Conservation (phyloP, 2,797 vertebrate genomes). For the Poecilia velifera region DNA sequence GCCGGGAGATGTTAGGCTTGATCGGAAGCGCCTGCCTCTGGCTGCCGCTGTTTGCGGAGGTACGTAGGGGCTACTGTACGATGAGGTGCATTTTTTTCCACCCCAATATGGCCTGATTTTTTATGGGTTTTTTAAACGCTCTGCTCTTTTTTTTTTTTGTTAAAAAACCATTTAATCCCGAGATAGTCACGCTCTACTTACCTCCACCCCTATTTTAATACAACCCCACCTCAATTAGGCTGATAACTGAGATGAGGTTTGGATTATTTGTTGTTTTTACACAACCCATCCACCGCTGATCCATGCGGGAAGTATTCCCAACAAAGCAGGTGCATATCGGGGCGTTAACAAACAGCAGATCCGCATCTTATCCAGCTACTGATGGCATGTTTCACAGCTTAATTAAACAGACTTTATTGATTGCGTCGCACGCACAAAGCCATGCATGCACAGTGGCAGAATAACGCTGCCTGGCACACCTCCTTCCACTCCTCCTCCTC, state of each 20-base stretch:
- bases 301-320: slow-evolving; percentile 6
- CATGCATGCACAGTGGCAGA: slow-evolving; percentile 18
- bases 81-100: slow-evolving; percentile 21
- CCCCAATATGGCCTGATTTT: slow-evolving; percentile 43
- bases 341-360: slow-evolving; percentile 14
- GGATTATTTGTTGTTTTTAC: not conserved
- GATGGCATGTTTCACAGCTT: slow-evolving; percentile 21
- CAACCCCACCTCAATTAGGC: not conserved
- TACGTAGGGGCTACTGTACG: slow-evolving; percentile 44
- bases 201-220: slow-evolving; percentile 21
- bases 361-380: slow-evolving; percentile 43
- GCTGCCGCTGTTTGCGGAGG: slow-evolving; percentile 77
- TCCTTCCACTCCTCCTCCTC: not conserved
- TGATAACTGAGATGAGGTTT: not conserved
- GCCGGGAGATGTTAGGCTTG: slow-evolving; percentile 77
- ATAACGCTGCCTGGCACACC: slow-evolving; percentile 1
- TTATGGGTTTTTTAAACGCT: not conserved
- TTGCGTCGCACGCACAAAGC: slow-evolving; percentile 5
- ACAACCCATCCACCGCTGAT: slow-evolving; percentile 3
- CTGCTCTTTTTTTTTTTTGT: not conserved
- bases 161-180: not conserved
- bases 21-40: slow-evolving; percentile 76
- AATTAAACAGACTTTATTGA: slow-evolving; percentile 30
- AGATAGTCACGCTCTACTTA: slow-evolving; percentile 46
- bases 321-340: slow-evolving; percentile 45